Conservation (phyloP, 2,797 vertebrate genomes). For the Tadarida brasiliensis region DNA sequence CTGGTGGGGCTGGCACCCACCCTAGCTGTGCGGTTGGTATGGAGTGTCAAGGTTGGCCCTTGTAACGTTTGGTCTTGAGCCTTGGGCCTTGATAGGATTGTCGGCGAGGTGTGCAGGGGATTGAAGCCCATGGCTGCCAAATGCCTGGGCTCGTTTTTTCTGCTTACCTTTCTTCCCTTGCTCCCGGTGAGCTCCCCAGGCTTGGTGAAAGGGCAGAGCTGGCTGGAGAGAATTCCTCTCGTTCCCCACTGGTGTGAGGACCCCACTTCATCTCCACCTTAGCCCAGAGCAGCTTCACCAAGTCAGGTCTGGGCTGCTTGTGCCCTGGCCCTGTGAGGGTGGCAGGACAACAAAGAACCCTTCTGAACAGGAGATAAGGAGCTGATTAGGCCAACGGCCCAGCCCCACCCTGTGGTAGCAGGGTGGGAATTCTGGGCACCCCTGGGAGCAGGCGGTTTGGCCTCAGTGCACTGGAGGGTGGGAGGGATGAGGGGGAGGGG, state of each 20-base stretch:
- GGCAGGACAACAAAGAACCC: conserved; percentile 58
- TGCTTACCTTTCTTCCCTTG: background rate
- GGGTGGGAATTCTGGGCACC: background rate
- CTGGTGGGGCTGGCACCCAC: background rate
- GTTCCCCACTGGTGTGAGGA: background rate
- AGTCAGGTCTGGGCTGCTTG: background rate
- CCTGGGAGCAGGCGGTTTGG: background rate
- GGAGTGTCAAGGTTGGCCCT: background rate
- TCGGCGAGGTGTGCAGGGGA: background rate
- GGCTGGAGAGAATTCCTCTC: background rate
- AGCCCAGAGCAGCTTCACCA: background rate
- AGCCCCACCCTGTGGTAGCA: background rate
- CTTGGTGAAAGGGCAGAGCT: background rate
- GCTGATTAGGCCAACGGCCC: conserved; percentile 61
- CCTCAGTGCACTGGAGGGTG: background rate
- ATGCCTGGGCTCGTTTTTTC: background rate
- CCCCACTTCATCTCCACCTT: background rate
- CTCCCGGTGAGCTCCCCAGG: background rate
- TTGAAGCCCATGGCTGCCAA: background rate
- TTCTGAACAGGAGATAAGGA: conserved; percentile 64
- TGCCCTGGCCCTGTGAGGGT: background rate
- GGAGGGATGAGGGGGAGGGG: background rate
- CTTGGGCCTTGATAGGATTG: background rate
- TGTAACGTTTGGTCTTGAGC: background rate
- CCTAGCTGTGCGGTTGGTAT: background rate